Evolutionary conservation across 92 coral and sea anemone genomes (phyloP), one percentile per base, ranked within the genome.

Genomic region (Blastomussa wellsi): DNA sequence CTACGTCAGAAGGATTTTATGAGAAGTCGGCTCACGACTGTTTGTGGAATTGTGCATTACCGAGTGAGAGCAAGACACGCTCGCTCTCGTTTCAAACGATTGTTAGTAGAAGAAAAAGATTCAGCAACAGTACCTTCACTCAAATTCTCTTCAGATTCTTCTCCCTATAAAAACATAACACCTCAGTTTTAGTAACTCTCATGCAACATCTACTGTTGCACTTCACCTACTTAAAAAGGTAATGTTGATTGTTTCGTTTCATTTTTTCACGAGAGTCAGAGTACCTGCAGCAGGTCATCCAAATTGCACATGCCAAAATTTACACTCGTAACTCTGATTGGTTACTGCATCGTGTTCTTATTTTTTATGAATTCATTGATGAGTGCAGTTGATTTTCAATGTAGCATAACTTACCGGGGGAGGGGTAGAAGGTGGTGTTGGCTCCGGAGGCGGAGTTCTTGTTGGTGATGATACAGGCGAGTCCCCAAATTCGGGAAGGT

Each of bases 381-480:
- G 49, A 44, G 12, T 8, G 49, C 49, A 3, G 11, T 26, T 57
- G 65, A 14, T 57, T 24, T 57, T 29, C 12, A 55, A 57, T 14
- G 22, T 7, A 68, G 12, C 7, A 15, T 37, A 24, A 80, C 98
- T 83, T 72, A 94, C 98, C 87, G 87, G 92, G 86, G 99, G 91
- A 17, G 99, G 99, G 22, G 99, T 91, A 59, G 98, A 82, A 57
- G 95, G 98, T 9, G 97, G 98, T 28, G 97, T 91, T 77, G 95
- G 93, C 70, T 94, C 96, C 24, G 98, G 98, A 17, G 99, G 94
- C n/a, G 98, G 99, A 79, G 99, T 97, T 22, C 97, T 88, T 52
- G 99, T 98, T 15, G 99, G 99, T 0, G 98, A 89, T 8, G 98
- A 93, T 57, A 97, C 98, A 60, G 99, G 99, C 35, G 99, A 97